phyloP scores from a whole-genome alignment of 2,888 invertebrate species.

The Brachyopa scutellaris region DNA sequence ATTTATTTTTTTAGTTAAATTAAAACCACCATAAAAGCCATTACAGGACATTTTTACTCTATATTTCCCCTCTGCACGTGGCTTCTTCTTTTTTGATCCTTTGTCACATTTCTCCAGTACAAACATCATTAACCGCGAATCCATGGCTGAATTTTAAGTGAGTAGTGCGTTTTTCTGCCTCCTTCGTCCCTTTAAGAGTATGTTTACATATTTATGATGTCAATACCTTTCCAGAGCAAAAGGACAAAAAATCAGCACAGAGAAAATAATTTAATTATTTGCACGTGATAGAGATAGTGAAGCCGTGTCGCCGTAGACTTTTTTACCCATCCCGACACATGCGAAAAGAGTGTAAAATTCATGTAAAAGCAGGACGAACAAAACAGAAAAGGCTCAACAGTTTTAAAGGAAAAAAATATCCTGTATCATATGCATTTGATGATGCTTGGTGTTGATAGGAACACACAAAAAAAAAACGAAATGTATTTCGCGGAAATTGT shows the following conservation, averaged over 20 bases:
- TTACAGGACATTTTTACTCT: conserved; percentile 14
- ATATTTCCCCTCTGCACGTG: neutral
- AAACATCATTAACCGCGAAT: conserved; percentile 54
- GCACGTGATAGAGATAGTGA: conserved; percentile 54
- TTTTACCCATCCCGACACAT: neutral
- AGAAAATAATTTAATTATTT: conserved; percentile 56
- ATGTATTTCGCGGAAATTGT: conserved; percentile 15
- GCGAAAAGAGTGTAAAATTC: conserved; percentile 16
- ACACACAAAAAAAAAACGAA: neutral
- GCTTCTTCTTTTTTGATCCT: neutral
- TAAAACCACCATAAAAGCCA: conserved; percentile 23
- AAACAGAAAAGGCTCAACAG: conserved; percentile 11
- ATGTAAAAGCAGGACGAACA: conserved; percentile 15
- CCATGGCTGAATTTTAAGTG: conserved; percentile 31
- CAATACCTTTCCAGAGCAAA: neutral
- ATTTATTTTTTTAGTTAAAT: too few species aligned
- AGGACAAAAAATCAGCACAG: conserved; percentile 11
- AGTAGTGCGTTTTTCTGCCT: neutral
- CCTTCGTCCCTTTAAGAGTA: neutral
- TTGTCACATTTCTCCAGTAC: conserved; percentile 20
- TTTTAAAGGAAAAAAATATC: conserved; percentile 5
- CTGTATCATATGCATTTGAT: neutral
- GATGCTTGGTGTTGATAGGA: neutral
- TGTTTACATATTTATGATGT: neutral
- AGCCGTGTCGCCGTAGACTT: conserved; percentile 18